These are phyloP conservation scores for Sphaeridia pumilis DNA, from an alignment of 2,888 invertebrate genomes.

Conservation along the genomic window DNA sequence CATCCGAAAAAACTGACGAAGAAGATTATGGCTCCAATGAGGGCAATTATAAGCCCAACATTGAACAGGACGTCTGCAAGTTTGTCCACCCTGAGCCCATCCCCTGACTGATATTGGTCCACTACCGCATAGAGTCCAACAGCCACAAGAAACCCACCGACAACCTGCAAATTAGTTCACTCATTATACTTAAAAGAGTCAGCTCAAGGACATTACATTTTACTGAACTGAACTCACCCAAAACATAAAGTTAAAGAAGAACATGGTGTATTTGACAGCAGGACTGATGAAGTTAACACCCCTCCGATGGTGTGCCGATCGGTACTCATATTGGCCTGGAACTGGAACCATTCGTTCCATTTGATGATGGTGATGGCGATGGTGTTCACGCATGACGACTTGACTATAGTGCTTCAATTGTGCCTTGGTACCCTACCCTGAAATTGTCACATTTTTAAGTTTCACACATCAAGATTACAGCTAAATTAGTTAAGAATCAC, in stretches of 20 bases:
- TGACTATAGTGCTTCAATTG: too few relatives aligned
- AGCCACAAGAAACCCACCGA: conserved; percentile 59
- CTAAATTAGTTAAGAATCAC: too few relatives aligned
- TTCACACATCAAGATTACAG: too few relatives aligned
- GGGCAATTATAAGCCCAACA: conserved; percentile 78
- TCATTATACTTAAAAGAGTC: too few relatives aligned
- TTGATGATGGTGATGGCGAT: conserved; percentile 9
- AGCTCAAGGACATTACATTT: too few relatives aligned
- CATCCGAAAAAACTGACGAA: conserved; percentile 89
- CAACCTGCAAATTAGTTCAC: conserved; percentile 56
- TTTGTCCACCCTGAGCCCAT: conserved; percentile 68
- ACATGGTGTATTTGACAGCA: conserved; percentile 80
- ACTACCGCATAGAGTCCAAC: conserved; percentile 75
- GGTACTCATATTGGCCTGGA: conserved; percentile 15
- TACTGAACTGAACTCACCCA: too few relatives aligned
- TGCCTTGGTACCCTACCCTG: too few relatives aligned
- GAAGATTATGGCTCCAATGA: conserved; percentile 75
- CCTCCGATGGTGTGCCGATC: conserved; percentile 20
- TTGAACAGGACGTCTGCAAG: conserved; percentile 77
- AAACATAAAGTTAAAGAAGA: conserved; percentile 75
- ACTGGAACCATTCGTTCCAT: conserved; percentile 35
- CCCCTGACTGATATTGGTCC: conserved; percentile 83
- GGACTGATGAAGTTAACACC: conserved; percentile 64
- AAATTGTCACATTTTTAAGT: too few relatives aligned
- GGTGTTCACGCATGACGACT: conserved; percentile 17